A percentile compares a stretch with the other conserved stretches of the same genome.
phyloP scores from a whole-genome alignment of 2,113 vertebrate species.

The Phalacrocorax pelagicus region DNA sequence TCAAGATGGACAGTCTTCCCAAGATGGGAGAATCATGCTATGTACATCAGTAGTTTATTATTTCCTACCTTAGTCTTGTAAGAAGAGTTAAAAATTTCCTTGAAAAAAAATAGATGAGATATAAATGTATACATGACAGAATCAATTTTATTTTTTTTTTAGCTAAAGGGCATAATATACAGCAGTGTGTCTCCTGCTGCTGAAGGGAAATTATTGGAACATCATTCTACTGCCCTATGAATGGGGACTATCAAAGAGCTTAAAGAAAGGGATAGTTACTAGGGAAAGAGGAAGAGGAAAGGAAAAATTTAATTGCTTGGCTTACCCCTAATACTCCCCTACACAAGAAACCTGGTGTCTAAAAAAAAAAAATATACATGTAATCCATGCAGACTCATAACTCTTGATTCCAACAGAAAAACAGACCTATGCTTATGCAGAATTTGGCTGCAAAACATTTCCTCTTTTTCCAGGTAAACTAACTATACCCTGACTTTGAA shows the following conservation, averaged over 20 bases:
- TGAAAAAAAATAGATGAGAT: conserved; percentile 27
- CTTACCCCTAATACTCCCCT: background rate
- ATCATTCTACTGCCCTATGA: background rate
- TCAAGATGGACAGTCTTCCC: background rate
- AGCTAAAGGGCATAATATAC: conserved; percentile 58
- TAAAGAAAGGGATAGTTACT: background rate
- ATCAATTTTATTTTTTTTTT: conserved; percentile 56
- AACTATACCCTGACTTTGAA: background rate
- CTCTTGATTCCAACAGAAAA: background rate
- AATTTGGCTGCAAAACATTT: background rate
- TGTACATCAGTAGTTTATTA: conserved; percentile 8
- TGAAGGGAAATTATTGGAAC: conserved; percentile 58
- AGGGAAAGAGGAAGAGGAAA: background rate
- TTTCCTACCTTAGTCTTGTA: conserved; percentile 1
- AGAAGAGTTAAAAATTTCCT: conserved; percentile 43
- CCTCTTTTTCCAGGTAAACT: background rate
- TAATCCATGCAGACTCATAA: background rate
- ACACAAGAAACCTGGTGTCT: background rate
- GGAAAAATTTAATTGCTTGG: background rate
- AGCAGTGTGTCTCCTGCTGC: conserved; percentile 38
- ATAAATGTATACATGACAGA: conserved; percentile 66
- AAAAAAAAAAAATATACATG: background rate
- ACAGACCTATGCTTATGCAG: background rate
- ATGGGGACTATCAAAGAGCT: background rate
- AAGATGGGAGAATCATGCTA: background rate